Evolutionary conservation across 2,113 vertebrate species (phyloP), one percentile per base, ranked within the genome.

Genomic region (Tricholaema leucomelas): DNA sequence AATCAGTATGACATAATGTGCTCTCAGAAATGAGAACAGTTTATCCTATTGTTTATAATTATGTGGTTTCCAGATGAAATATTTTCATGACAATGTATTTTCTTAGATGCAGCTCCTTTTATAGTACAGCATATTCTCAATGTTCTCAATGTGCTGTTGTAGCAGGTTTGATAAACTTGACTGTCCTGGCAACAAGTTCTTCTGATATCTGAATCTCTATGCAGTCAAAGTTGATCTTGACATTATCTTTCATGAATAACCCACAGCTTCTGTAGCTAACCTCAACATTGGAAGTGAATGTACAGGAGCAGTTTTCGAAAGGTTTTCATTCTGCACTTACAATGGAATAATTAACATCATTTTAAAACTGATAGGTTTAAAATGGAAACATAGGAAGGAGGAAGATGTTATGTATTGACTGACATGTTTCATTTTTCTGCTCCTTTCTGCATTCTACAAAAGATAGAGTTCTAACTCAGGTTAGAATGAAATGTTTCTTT

Each of bases 21-120:
- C 60, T 83, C 85, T 66, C 38, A 74, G 18, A 91, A 91, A 88
- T 56, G 24, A 84, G 52, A 86, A 64, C 9, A 73, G 17, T 69
- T 90, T 87, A 77, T 90, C 27, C 9, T 67, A 54, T 72, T 3
- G 78, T 77, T 90, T 85, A 87, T 77, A 91, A 85, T 78, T 64
- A 82, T 28, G 19, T 38, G 20, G 5, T 71, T 92, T 90, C 17
- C 38, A 71, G 48, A 87, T 33, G 4, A 91, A 90, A 74, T 72
- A 44, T 60, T 91, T 88, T 90, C 19, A 58, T 72, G 31, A 56
- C 14, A 85, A 23, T 73, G 76, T 78, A 77, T 88, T 72, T 92
- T 66, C 36, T 46, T 64, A 30, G 25, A 66, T 83, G 33, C 13
- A 35, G 46, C 28, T 83, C 19, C 83, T 81, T 85, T 81, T 56